Evolutionary conservation across 2,113 vertebrate genomes (phyloP).

Genomic region (Aythya baeri): DNA sequence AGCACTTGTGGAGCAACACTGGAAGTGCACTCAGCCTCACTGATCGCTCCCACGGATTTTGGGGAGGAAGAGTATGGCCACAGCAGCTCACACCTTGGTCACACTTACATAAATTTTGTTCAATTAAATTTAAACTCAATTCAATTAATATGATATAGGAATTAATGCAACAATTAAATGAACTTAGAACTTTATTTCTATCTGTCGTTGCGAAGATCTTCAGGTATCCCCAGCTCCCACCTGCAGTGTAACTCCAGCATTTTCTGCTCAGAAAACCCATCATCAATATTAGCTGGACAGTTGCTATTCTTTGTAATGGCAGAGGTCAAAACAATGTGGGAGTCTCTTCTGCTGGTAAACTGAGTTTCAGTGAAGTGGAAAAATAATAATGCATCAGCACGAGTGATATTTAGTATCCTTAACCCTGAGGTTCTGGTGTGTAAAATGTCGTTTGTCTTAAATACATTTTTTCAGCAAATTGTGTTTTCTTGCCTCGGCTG

Average conservation of each 20-base stretch:
- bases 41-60: not conserved
- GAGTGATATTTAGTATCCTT: not conserved
- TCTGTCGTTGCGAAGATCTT: not conserved
- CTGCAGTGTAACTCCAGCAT: not conserved
- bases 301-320: not conserved
- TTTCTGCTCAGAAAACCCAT: not conserved
- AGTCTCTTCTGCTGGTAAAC: not conserved
- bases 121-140: not conserved
- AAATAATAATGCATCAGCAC: not conserved
- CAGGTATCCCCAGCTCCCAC: not conserved
- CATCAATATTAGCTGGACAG: fast-evolving
- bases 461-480: not conserved
- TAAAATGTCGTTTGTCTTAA: not conserved
- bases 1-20: not conserved
- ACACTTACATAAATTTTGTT: not conserved
- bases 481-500: not conserved
- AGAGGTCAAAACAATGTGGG: not conserved
- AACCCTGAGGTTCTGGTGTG: not conserved
- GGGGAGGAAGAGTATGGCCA: not conserved
- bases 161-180: not conserved
- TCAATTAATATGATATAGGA: not conserved
- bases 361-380: not conserved
- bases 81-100: not conserved
- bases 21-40: not conserved
- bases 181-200: not conserved